Evolutionary conservation across 2,888 invertebrate species (phyloP), one percentile per base, ranked within the genome.

Genomic region (Protula sp.): DNA sequence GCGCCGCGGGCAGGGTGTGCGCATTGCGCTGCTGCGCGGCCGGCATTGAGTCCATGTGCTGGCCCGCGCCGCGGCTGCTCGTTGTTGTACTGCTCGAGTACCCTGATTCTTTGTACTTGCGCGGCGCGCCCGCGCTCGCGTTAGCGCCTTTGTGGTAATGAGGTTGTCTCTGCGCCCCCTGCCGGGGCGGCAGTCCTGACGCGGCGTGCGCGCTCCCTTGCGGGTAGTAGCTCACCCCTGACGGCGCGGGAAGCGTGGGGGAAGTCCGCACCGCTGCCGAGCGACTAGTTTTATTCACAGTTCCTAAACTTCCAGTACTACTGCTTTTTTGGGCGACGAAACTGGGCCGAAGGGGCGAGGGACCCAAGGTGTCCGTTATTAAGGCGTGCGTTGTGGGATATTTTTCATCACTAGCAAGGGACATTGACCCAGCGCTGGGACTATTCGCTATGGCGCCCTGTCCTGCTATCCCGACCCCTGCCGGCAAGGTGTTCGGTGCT

Each of bases 331-430:
- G 38, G 30, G 30, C 4, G 29, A 27, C 19, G 24, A 27, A 5
- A 5, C 14, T 22, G 24, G 19, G 50, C 24, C 56, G 9, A 30
- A 52, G 57, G 5, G 57, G 57, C 5, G 51, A 52, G 22, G 57
- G 57, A 5, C 30, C 57, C 57, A 50, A n/a, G 24, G 57, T 57
- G 52, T 57, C 50, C 22, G 57, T 57, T 24, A 57, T 57, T 2
- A 67, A 62, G 3, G 67, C 67, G 54, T 67, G 67, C 4, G 58
- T 62, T 1, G 65, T 67, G 1, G 67, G 67, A 57, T 67, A 67
- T 54, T 61, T 65, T 50, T 47, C 61, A 30, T 67, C 67, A 30
- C 57, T 60, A 48, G 67, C 61, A 9, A 67, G 64, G 1, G 58
- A 29, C 38, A 19, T 14, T 24, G 58, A 30, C n/a, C 58, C 50